These are phyloP conservation scores for Syndactyla subalaris DNA, from an alignment of 2,797 vertebrate genomes.

Conservation along the genomic window DNA sequence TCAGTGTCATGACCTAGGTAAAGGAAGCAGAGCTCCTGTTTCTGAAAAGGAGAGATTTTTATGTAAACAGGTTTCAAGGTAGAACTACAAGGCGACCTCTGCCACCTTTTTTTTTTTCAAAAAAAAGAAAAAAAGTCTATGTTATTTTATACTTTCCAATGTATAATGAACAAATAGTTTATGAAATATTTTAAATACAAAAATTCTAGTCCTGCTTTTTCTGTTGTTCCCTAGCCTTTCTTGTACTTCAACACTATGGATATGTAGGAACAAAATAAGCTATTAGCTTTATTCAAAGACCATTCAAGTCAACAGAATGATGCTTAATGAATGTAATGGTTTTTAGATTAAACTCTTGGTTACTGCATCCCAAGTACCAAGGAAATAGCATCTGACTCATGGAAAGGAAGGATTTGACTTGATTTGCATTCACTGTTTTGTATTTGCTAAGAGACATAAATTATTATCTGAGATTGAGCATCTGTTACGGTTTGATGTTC, in stretches of 20 bases:
- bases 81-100: neutral
- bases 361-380: slow-evolving; percentile 37
- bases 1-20: neutral
- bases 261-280: slow-evolving; percentile 13
- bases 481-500: neutral
- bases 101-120: neutral
- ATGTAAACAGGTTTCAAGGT: neutral
- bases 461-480: neutral
- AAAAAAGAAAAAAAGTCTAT: neutral
- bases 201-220: neutral
- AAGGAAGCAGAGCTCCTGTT: neutral
- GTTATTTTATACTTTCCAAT: neutral
- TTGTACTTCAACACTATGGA: neutral
- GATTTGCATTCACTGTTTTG: slow-evolving; percentile 21
- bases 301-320: slow-evolving; percentile 44
- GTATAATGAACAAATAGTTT: neutral
- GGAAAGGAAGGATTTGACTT: slow-evolving; percentile 33
- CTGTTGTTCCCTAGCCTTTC: neutral
- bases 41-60: neutral
- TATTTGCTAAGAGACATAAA: slow-evolving; percentile 22
- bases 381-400: slow-evolving; percentile 32
- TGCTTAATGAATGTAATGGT: slow-evolving; percentile 15
- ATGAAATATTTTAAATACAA: neutral
- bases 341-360: slow-evolving; percentile 40
- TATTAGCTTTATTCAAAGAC: slow-evolving; percentile 38